Evolutionary conservation across 2,797 vertebrate genomes (phyloP).

Genomic region (Acipenser ruthenus): DNA sequence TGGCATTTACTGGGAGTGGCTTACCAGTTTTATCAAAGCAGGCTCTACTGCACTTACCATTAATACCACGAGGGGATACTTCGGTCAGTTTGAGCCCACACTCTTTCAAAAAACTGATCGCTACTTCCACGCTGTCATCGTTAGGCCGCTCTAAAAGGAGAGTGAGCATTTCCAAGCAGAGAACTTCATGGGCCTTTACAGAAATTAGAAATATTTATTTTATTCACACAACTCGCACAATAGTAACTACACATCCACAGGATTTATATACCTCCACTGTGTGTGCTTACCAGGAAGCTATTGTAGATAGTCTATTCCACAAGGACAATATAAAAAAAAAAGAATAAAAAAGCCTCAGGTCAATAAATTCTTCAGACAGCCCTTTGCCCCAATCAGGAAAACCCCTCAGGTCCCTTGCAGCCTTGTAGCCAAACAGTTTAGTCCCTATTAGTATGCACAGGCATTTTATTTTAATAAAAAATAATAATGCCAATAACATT

Average conservation of each 20-base stretch:
- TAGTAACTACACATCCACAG: too few relatives aligned
- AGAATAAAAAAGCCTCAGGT: too few relatives aligned
- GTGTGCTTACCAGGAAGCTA: too few relatives aligned
- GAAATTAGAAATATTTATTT: too few relatives aligned
- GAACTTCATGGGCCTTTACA: constrained; percentile 84
- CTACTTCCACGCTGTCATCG: constrained; percentile 93
- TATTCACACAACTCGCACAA: too few relatives aligned
- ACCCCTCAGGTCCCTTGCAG: too few relatives aligned
- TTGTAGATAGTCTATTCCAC: too few relatives aligned
- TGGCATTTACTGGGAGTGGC: not conserved
- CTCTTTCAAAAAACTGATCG: constrained; percentile 93
- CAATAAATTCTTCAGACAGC: too few relatives aligned
- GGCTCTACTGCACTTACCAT: constrained; percentile 55
- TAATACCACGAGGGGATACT: constrained; percentile 89
- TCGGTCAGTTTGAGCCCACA: constrained; percentile 93
- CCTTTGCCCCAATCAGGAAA: too few relatives aligned
- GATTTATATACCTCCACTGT: too few relatives aligned
- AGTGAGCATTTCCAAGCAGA: constrained; percentile 94
- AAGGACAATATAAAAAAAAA: not conserved
- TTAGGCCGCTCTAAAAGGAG: constrained; percentile 89
- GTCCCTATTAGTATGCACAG: not conserved
- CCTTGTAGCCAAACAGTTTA: constrained; percentile 1
- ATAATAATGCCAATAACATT: not conserved
- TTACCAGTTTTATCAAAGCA: too few relatives aligned
- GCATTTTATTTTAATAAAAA: not conserved